Evolutionary conservation across 2,888 invertebrate species (phyloP).

Genomic region (Acronicta alni): DNA sequence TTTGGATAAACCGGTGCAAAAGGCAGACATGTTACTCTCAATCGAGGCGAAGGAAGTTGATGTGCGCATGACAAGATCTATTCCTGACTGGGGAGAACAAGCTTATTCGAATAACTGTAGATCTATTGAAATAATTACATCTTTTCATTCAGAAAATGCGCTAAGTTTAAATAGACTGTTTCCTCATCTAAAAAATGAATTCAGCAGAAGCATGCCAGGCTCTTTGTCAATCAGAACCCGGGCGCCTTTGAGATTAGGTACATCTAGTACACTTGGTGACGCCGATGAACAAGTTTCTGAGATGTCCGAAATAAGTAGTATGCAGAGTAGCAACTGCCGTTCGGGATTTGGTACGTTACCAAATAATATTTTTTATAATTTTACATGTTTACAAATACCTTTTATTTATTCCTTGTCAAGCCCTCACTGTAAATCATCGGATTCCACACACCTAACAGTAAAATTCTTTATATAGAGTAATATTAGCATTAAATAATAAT

Average conservation of each 20-base stretch:
- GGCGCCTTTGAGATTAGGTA: slow-evolving; percentile 68
- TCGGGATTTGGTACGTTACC: slow-evolving; percentile 84
- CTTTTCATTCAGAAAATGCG: slow-evolving; percentile 89
- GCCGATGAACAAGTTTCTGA: slow-evolving; percentile 86
- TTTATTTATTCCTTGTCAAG: too few species aligned
- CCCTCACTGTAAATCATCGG: too few species aligned
- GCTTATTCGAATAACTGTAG: slow-evolving; percentile 87
- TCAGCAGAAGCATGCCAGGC: slow-evolving; percentile 83
- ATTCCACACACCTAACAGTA: too few species aligned
- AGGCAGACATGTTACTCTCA: slow-evolving; percentile 63
- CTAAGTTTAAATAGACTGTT: slow-evolving; percentile 90
- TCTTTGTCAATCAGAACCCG: slow-evolving; percentile 74
- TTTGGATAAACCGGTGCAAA: slow-evolving; percentile 90
- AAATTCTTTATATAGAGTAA: too few species aligned
- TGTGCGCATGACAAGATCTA: slow-evolving; percentile 91
- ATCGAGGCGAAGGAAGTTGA: slow-evolving; percentile 67
- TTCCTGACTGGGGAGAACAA: slow-evolving; percentile 92
- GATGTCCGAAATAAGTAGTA: slow-evolving; percentile 87
- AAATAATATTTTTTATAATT: background rate
- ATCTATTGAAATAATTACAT: slow-evolving; percentile 90
- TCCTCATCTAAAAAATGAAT: slow-evolving; percentile 89
- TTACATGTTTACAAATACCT: too few species aligned
- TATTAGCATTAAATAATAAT: background rate
- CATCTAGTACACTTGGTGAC: slow-evolving; percentile 72
- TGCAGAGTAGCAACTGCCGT: slow-evolving; percentile 89